Conservation (phyloP, 2,797 vertebrate species). For the Thunnus albacares region DNA sequence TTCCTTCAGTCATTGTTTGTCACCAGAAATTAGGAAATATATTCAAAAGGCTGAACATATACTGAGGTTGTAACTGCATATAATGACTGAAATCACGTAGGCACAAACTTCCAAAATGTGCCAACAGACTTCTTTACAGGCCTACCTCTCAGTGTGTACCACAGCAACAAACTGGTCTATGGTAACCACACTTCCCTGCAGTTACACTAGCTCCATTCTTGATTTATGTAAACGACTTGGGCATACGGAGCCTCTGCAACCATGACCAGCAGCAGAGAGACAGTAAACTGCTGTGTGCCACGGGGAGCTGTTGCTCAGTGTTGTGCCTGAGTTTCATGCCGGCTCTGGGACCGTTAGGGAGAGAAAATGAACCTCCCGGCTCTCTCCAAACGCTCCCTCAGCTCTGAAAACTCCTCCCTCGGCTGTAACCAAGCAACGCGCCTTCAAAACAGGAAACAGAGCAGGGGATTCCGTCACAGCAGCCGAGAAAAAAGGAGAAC, state of each 20-base stretch:
- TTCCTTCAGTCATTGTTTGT: too few species aligned
- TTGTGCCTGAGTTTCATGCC: constrained; percentile 54
- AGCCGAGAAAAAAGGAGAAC: constrained; percentile 83
- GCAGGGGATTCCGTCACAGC: constrained; percentile 92
- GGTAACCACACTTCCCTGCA: constrained; percentile 35
- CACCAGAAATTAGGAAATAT: background rate
- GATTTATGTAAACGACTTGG: constrained; percentile 41
- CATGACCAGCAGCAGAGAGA: constrained; percentile 36
- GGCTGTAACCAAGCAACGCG: constrained; percentile 90
- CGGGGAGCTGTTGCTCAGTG: constrained; percentile 55
- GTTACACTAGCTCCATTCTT: constrained; percentile 43
- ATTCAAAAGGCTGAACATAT: background rate
- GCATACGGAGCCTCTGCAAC: constrained; percentile 30
- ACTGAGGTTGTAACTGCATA: background rate
- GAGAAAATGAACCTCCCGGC: constrained; percentile 58
- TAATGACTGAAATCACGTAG: background rate
- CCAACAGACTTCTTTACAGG: constrained; percentile 4
- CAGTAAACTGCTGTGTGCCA: constrained; percentile 48
- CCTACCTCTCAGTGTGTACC: constrained; percentile 19
- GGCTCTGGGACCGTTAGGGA: constrained; percentile 40
- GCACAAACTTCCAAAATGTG: constrained; percentile 17
- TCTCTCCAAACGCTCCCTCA: constrained; percentile 63
- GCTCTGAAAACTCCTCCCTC: constrained; percentile 76
- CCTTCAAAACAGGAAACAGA: constrained; percentile 97
- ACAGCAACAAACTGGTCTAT: constrained; percentile 22